phyloP scores from a whole-genome alignment of 2,797 vertebrate species.

The Acanthurus tractus region DNA sequence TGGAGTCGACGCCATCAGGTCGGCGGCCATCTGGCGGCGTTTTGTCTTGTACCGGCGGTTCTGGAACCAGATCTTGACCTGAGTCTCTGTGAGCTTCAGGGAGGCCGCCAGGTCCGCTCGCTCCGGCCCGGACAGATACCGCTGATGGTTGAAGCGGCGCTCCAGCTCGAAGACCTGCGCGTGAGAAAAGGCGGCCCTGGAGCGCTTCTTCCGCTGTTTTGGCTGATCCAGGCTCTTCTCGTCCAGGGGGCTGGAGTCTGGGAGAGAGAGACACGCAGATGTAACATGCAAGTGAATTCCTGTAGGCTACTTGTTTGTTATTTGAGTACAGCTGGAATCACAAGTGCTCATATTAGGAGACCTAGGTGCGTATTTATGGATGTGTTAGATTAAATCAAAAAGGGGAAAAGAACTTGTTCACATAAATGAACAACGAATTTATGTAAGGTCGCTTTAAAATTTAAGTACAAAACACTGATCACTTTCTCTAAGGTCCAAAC shows the following conservation, averaged over 20 bases:
- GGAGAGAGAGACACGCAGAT: slow-evolving; percentile 28
- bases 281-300: slow-evolving; percentile 19
- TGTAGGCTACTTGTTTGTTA: slow-evolving; percentile 7
- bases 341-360: neutral
- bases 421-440: neutral
- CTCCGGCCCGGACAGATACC: slow-evolving; percentile 97
- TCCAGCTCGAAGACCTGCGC: slow-evolving; percentile 99
- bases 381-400: neutral
- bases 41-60: slow-evolving; percentile 99
- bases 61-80: slow-evolving; percentile 99
- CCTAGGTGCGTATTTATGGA: neutral
- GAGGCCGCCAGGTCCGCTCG: slow-evolving; percentile 97
- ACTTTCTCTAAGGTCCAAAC: neutral
- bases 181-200: slow-evolving; percentile 97
- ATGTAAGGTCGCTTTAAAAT: neutral
- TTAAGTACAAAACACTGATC: neutral
- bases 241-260: slow-evolving; percentile 84
- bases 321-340: neutral
- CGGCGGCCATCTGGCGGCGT: slow-evolving; percentile 95
- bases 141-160: slow-evolving; percentile 98
- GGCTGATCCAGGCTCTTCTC: slow-evolving; percentile 86
- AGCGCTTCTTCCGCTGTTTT: slow-evolving; percentile 97
- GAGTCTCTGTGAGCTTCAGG: slow-evolving; percentile 97
- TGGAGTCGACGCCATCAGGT: slow-evolving; percentile 93
- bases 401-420: neutral